Evolutionary conservation across 2,113 vertebrate genomes (phyloP).

Genomic region (Ginglymostoma cirratum): DNA sequence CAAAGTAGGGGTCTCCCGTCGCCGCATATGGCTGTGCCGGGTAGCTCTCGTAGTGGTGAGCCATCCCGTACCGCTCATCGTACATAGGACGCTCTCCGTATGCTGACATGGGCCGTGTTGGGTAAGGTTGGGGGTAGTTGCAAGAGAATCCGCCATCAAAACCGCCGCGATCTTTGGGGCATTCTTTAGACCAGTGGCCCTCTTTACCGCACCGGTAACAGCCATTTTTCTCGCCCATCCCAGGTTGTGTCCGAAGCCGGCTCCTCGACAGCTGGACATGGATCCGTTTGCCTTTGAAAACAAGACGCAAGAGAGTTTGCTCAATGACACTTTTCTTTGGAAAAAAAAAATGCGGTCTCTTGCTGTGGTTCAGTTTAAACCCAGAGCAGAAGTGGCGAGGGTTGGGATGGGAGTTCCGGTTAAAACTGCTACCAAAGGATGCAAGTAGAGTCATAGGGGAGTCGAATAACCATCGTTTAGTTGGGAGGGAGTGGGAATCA

Average conservation of each 20-base stretch:
- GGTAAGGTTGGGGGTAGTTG: slow-evolving; percentile 64
- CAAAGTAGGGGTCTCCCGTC: slow-evolving; percentile 70
- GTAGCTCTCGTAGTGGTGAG: slow-evolving; percentile 96
- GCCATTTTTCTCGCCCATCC: slow-evolving; percentile 95
- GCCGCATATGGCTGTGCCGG: slow-evolving; percentile 76
- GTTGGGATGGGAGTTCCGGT: background rate
- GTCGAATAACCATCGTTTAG: background rate
- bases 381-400: background rate
- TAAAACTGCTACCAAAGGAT: background rate
- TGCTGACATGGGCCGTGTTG: slow-evolving; percentile 51
- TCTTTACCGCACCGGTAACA: slow-evolving; percentile 98
- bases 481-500: background rate
- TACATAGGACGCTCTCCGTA: slow-evolving; percentile 16
- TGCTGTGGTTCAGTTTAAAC: background rate
- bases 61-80: slow-evolving; percentile 72
- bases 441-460: background rate
- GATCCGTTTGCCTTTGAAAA: slow-evolving; percentile 94
- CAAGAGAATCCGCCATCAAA: slow-evolving; percentile 16
- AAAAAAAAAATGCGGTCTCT: background rate
- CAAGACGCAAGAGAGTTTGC: slow-evolving; percentile 64
- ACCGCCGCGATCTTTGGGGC: slow-evolving; percentile 80
- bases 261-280: slow-evolving; percentile 97
- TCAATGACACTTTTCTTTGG: background rate
- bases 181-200: slow-evolving; percentile 98
- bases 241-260: slow-evolving; percentile 89